A percentile compares a stretch with the other conserved stretches of the same genome.
Evolutionary conservation across 2,113 vertebrate species (phyloP).

Genomic region (Noturus placidus): DNA sequence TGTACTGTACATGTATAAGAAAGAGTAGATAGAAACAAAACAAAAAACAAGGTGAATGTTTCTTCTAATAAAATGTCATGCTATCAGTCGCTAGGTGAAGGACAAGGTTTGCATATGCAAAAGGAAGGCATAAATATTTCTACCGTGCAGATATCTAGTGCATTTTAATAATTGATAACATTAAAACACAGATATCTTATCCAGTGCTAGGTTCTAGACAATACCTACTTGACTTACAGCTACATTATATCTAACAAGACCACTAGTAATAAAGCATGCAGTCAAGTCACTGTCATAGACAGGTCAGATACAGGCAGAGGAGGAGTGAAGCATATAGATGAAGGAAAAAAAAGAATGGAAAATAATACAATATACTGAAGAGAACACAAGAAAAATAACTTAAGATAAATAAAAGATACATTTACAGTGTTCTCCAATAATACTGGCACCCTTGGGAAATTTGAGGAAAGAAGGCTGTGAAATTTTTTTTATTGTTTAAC

Average conservation of each 20-base stretch:
- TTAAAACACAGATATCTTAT: not conserved
- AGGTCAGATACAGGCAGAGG: slow-evolving; percentile 21
- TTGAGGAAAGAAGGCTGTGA: too few species aligned
- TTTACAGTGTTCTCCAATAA: not conserved
- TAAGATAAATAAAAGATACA: slow-evolving; percentile 2
- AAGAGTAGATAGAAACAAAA: not conserved
- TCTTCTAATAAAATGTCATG: slow-evolving; percentile 12
- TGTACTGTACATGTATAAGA: not conserved
- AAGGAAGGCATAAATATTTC: not conserved
- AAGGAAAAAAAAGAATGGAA: not conserved
- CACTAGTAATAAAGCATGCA: slow-evolving; percentile 40
- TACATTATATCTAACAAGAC: slow-evolving; percentile 21
- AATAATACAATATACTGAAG: not conserved
- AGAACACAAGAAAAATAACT: slow-evolving; percentile 1
- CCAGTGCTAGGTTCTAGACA: slow-evolving; percentile 14
- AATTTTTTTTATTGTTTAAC: too few species aligned
- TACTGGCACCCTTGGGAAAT: too few species aligned
- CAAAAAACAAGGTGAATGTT: not conserved
- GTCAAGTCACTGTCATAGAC: slow-evolving; percentile 28
- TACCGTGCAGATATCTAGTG: slow-evolving; percentile 21
- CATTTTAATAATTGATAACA: slow-evolving; percentile 1
- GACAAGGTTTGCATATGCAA: slow-evolving; percentile 12
- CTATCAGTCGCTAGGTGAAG: slow-evolving; percentile 5
- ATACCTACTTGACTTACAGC: slow-evolving; percentile 32
- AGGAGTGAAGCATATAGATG: not conserved